Conservation (phyloP, 2,113 vertebrate genomes). For the Cynocephalus volans region DNA sequence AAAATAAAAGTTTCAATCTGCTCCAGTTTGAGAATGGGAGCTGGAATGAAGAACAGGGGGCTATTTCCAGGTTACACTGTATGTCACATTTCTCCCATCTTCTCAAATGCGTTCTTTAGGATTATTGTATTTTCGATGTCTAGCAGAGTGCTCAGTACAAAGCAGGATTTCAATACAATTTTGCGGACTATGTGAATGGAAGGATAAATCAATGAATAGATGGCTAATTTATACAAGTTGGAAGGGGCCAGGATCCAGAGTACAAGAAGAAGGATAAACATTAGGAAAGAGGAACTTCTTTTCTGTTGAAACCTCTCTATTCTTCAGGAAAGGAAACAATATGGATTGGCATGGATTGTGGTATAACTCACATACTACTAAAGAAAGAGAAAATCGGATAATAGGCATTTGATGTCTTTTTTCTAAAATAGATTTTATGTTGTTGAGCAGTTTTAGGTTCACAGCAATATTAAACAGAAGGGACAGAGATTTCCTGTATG, state of each 20-base stretch:
- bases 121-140: background rate
- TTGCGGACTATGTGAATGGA: background rate
- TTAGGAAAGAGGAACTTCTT: background rate
- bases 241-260: background rate
- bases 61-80: background rate
- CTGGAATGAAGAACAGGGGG: background rate
- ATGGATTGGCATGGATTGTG: background rate
- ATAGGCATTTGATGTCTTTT: background rate
- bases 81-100: background rate
- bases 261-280: background rate
- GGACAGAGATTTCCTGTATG: background rate
- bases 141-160: background rate
- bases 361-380: background rate
- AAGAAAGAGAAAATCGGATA: background rate
- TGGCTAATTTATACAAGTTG: background rate
- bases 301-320: background rate
- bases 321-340: background rate
- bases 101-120: background rate
- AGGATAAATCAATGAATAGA: background rate
- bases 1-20: background rate
- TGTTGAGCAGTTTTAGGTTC: background rate
- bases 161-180: background rate
- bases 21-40: background rate
- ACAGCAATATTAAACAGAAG: background rate
- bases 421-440: background rate